These are phyloP conservation scores for Lacerta bilineata DNA, from an alignment of 2,797 vertebrate genomes.

Conservation along the genomic window DNA sequence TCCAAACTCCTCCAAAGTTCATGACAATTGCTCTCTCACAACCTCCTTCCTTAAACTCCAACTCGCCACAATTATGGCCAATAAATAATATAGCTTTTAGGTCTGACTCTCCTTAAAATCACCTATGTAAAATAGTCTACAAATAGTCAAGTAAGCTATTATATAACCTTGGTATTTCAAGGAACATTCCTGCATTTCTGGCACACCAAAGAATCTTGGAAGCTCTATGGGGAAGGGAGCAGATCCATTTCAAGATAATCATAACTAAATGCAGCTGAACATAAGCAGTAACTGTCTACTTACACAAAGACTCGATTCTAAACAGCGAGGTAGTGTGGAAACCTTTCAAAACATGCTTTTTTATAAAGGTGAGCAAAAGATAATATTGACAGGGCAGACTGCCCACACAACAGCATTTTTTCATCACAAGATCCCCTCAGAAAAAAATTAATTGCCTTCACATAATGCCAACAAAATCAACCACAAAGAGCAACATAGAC, in stretches of 20 bases:
- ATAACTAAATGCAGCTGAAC: conserved; percentile 57
- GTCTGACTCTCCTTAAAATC: conserved; percentile 26
- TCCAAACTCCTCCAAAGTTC: no score
- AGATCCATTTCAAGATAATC: conserved; percentile 42
- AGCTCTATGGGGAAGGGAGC: background rate
- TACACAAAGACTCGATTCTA: conserved; percentile 61
- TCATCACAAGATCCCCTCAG: conserved; percentile 20
- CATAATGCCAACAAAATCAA: conserved; percentile 27
- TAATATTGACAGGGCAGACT: conserved; percentile 57
- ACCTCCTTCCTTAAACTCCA: background rate
- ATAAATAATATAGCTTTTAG: conserved; percentile 5
- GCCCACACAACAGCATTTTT: conserved; percentile 30
- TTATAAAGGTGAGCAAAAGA: conserved; percentile 41
- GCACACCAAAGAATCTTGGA: conserved; percentile 52
- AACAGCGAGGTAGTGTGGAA: background rate
- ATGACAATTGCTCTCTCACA: no score
- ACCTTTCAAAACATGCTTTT: conserved; percentile 45
- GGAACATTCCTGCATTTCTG: conserved; percentile 57
- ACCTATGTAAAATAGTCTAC: conserved; percentile 8
- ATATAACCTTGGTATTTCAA: conserved; percentile 36
- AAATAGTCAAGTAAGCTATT: conserved; percentile 38
- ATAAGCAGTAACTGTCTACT: conserved; percentile 45
- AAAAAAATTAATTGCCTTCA: conserved; percentile 6
- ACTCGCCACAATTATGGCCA: background rate
- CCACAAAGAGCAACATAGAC: background rate